Percentiles rank a stretch among this genome's conserved stretches.
Evolutionary conservation across 2,797 vertebrate genomes (phyloP).

Genomic region (Ctenochaetus hawaiiensis): DNA sequence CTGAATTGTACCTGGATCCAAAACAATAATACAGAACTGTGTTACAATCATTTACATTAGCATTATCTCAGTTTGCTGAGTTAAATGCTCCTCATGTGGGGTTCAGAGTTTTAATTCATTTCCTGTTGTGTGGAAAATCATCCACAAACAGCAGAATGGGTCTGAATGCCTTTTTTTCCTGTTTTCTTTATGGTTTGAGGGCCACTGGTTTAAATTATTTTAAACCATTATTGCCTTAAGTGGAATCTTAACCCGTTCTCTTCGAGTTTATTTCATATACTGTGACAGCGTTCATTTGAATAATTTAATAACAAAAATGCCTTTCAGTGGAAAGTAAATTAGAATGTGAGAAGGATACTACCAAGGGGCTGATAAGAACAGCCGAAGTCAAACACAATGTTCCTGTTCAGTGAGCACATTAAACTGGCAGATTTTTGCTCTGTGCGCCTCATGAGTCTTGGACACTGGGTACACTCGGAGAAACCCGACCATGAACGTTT

Average conservation of each 20-base stretch:
- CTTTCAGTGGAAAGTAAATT: slow-evolving; percentile 79
- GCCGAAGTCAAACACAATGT: slow-evolving; percentile 84
- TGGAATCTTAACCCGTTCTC: slow-evolving; percentile 58
- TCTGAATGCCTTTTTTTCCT: slow-evolving; percentile 15
- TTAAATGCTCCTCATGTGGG: slow-evolving; percentile 1
- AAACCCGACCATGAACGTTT: slow-evolving; percentile 63
- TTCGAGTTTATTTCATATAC: slow-evolving; percentile 65
- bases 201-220: slow-evolving; percentile 46
- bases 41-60: neutral
- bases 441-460: slow-evolving; percentile 69
- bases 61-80: neutral
- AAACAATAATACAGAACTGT: neutral
- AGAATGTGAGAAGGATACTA: slow-evolving; percentile 73
- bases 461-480: slow-evolving; percentile 74
- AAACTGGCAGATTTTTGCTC: slow-evolving; percentile 79
- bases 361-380: slow-evolving; percentile 83
- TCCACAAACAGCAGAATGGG: neutral
- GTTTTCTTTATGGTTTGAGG: slow-evolving; percentile 30
- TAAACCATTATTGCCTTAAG: slow-evolving; percentile 40
- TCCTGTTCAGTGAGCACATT: slow-evolving; percentile 85
- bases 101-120: slow-evolving; percentile 19
- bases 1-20: neutral
- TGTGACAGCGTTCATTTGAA: slow-evolving; percentile 73
- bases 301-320: slow-evolving; percentile 78
- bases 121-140: slow-evolving; percentile 22